Evolutionary conservation across 37 sponge, comb jelly and placozoan species (phyloP).

Genomic region (Haliclona indistincta): DNA sequence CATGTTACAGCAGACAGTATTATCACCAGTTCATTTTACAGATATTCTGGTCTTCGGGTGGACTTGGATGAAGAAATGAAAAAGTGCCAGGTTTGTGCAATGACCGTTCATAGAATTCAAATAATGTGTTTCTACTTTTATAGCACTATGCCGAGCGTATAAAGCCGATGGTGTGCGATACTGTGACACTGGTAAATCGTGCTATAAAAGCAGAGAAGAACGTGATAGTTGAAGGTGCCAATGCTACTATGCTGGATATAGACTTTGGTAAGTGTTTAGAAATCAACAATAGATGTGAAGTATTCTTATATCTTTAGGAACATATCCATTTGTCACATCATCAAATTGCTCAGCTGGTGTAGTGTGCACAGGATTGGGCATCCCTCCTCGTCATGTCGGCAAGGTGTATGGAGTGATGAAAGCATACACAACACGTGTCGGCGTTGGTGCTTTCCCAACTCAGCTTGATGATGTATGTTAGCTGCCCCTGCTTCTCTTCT

Average conservation of each 20-base stretch:
- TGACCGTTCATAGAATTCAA: neutral
- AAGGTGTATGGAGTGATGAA: conserved; percentile 88
- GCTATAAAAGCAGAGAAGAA: conserved; percentile 66
- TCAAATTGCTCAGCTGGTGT: conserved; percentile 93
- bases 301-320: conserved; percentile 48
- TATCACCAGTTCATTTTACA: conserved; percentile 3
- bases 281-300: neutral
- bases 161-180: conserved; percentile 82
- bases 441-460: conserved; percentile 92
- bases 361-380: conserved; percentile 94
- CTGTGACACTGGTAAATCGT: conserved; percentile 70
- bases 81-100: conserved; percentile 42
- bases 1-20: neutral
- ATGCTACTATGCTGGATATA: conserved; percentile 98
- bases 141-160: conserved; percentile 53
- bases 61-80: conserved; percentile 65
- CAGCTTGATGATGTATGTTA: conserved; percentile 76
- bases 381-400: conserved; percentile 75
- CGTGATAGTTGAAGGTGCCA: conserved; percentile 96
- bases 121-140: neutral
- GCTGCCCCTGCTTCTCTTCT: neutral
- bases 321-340: conserved; percentile 97
- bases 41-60: conserved; percentile 71
- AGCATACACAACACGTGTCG: conserved; percentile 98
- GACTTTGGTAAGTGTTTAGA: conserved; percentile 83